These are phyloP conservation scores for Macrobrachium rosenbergii DNA, from an alignment of 1,140 invertebrate species.

Conservation along the genomic window DNA sequence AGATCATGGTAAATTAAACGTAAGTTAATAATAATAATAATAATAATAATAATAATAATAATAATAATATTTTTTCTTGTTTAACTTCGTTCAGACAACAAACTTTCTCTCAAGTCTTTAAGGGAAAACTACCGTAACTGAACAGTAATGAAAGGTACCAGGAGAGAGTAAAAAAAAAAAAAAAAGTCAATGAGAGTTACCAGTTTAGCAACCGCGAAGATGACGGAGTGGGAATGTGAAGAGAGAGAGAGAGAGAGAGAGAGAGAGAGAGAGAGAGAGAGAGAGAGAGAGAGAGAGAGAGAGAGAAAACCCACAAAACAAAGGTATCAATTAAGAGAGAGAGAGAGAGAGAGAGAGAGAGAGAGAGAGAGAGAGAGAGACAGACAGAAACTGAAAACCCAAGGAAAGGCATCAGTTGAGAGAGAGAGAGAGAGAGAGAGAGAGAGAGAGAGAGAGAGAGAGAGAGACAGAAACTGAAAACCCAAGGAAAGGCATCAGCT, in stretches of 20 bases:
- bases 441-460: slow-evolving; percentile 3
- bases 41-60: too few species aligned
- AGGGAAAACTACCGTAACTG: not conserved
- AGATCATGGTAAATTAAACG: too few species aligned
- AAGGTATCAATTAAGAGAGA: too few species aligned
- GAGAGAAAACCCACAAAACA: not conserved
- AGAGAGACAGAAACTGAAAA: not conserved
- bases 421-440: not conserved
- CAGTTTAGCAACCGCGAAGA: too few species aligned
- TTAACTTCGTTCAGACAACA: too few species aligned
- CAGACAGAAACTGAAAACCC: not conserved
- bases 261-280: slow-evolving; percentile 10
- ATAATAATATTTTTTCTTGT: too few species aligned
- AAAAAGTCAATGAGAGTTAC: too few species aligned
- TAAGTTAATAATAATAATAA: too few species aligned
- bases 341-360: too few species aligned
- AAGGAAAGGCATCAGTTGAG: not conserved
- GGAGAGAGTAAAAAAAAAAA: too few species aligned
- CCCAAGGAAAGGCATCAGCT: not conserved
- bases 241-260: not conserved
- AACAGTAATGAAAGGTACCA: not conserved
- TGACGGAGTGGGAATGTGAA: too few species aligned
- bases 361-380: not conserved
- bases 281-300: not conserved
- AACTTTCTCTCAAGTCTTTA: not conserved